These are phyloP conservation scores for Brachyptera risi DNA, from an alignment of 2,888 invertebrate species.

Conservation along the genomic window DNA sequence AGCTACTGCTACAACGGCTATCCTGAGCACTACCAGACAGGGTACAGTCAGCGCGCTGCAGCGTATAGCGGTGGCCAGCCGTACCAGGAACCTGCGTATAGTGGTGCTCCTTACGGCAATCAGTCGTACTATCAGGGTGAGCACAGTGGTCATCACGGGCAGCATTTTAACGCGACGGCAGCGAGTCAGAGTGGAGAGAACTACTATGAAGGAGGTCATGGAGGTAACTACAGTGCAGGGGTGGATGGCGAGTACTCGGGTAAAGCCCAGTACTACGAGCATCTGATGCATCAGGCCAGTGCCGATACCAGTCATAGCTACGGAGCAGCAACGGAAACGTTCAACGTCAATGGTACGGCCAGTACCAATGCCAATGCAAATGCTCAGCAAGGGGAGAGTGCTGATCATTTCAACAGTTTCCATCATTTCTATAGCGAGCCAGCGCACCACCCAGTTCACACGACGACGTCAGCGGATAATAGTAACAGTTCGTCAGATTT, in stretches of 20 bases:
- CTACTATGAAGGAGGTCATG: slow-evolving; percentile 6
- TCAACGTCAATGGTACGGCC: background rate
- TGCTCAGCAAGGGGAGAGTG: slow-evolving; percentile 6
- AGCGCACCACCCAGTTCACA: slow-evolving; percentile 46
- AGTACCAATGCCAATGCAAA: background rate
- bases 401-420: slow-evolving; percentile 63
- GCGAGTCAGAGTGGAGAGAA: background rate
- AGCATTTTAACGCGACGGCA: background rate
- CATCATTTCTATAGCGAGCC: slow-evolving; percentile 61
- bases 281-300: slow-evolving; percentile 16
- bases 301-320: slow-evolving; percentile 5
- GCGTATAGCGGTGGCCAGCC: background rate
- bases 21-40: slow-evolving; percentile 2
- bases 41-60: background rate
- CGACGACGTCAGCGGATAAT: slow-evolving; percentile 53
- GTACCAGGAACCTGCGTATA: slow-evolving; percentile 3
- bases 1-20: slow-evolving; percentile 13
- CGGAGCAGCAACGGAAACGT: background rate
- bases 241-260: slow-evolving; percentile 3
- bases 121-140: slow-evolving; percentile 1
- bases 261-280: slow-evolving; percentile 16
- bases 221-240: slow-evolving; percentile 4
- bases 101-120: background rate
- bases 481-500: slow-evolving; percentile 92
- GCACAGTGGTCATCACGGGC: background rate